Percentiles rank a stretch among this genome's conserved stretches.
Evolutionary conservation across 2,888 invertebrate genomes (phyloP).

Genomic region (Calephelis perditalis): DNA sequence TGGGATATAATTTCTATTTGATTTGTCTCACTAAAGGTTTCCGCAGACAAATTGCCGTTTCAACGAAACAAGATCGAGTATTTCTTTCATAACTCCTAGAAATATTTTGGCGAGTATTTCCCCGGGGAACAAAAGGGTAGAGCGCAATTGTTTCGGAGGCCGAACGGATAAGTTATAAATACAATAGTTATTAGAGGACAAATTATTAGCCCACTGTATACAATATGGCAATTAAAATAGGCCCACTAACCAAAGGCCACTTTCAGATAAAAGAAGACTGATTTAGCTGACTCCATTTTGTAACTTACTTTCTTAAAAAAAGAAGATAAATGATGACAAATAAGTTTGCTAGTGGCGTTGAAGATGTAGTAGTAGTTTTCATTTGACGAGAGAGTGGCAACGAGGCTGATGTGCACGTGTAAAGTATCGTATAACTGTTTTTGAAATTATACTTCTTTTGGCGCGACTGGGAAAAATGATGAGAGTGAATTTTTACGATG

Average conservation of each 20-base stretch:
- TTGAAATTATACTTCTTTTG: too few species aligned
- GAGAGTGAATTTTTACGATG: too few species aligned
- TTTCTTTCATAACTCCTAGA: slow-evolving; percentile 3
- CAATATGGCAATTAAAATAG: slow-evolving; percentile 9
- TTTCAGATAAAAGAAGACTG: not conserved
- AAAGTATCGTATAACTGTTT: too few species aligned
- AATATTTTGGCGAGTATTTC: slow-evolving; percentile 8
- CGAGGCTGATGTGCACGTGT: too few species aligned
- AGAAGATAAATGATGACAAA: too few species aligned
- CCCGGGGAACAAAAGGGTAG: not conserved
- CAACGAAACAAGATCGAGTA: slow-evolving; percentile 1
- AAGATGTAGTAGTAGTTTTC: too few species aligned
- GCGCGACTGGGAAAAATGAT: too few species aligned
- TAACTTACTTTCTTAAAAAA: not conserved
- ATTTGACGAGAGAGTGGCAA: too few species aligned
- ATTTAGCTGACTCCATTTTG: not conserved
- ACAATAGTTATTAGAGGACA: slow-evolving; percentile 5
- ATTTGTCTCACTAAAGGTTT: slow-evolving; percentile 6
- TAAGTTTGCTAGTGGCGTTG: too few species aligned
- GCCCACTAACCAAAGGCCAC: not conserved
- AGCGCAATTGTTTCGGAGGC: not conserved
- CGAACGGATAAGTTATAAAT: slow-evolving; percentile 1
- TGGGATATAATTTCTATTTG: slow-evolving; percentile 7
- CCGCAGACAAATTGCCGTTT: slow-evolving; percentile 2
- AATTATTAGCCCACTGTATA: slow-evolving; percentile 1